Evolutionary conservation across 2,888 invertebrate species (phyloP).

Genomic region (Harmothoe impar): DNA sequence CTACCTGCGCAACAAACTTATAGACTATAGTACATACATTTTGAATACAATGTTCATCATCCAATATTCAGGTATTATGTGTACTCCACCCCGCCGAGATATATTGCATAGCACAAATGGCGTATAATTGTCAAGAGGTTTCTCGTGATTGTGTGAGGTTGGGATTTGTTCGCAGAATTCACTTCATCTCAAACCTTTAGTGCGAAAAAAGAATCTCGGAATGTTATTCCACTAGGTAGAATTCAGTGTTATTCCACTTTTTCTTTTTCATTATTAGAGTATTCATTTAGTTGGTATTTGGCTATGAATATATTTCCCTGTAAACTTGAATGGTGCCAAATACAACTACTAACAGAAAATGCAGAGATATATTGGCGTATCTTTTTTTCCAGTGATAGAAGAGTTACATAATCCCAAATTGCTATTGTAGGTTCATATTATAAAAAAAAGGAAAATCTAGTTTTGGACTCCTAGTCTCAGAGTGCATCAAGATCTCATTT

Average conservation of each 20-base stretch:
- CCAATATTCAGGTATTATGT: constrained; percentile 48
- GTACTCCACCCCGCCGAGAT: constrained; percentile 19
- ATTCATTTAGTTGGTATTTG: not conserved
- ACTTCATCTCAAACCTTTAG: not conserved
- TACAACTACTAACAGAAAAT: not conserved
- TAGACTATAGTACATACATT: constrained; percentile 26
- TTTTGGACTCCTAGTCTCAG: constrained; percentile 52
- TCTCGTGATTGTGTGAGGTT: not conserved
- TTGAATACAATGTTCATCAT: constrained; percentile 31
- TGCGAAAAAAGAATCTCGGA: not conserved
- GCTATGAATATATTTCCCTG: not conserved
- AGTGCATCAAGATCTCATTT: constrained; percentile 42
- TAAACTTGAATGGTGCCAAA: constrained; percentile 52
- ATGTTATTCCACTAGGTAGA: constrained; percentile 52
- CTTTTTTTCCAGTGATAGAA: not conserved
- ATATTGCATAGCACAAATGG: not conserved
- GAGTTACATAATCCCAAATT: not conserved
- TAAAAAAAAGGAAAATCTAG: constrained; percentile 1
- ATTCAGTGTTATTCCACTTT: constrained; percentile 39
- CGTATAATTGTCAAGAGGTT: not conserved
- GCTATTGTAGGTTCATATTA: constrained; percentile 29
- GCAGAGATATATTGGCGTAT: not conserved
- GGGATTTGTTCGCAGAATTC: constrained; percentile 20
- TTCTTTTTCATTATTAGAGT: not conserved
- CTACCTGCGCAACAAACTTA: constrained; percentile 41